These are phyloP conservation scores for Myotis yumanensis DNA, from an alignment of 2,113 vertebrate genomes.

Conservation along the genomic window DNA sequence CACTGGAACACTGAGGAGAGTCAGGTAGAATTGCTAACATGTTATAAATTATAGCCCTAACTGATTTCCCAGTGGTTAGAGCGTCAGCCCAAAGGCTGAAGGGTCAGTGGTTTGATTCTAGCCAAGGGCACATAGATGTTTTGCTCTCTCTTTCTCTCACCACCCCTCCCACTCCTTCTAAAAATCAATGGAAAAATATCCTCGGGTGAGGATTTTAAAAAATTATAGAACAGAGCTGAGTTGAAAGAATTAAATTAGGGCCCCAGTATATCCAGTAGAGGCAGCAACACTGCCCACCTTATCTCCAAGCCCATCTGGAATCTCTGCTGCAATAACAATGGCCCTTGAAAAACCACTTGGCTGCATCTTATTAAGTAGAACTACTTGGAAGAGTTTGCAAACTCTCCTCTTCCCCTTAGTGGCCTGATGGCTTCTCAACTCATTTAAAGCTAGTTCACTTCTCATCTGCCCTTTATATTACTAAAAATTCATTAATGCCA, in stretches of 20 bases:
- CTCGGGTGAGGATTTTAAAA: not conserved
- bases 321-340: not conserved
- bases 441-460: slow-evolving; percentile 72
- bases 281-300: not conserved
- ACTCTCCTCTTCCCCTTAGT: not conserved
- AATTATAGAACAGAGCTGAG: not conserved
- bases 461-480: slow-evolving; percentile 72
- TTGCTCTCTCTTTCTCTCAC: too few relatives aligned
- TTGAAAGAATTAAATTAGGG: not conserved
- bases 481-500: slow-evolving; percentile 79
- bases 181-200: too few relatives aligned
- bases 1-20: not conserved
- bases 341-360: not conserved
- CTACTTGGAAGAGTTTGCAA: not conserved
- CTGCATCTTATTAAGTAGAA: not conserved
- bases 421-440: slow-evolving; percentile 15
- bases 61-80: too few relatives aligned
- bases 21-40: not conserved
- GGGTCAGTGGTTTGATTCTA: too few relatives aligned
- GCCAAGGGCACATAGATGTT: too few relatives aligned
- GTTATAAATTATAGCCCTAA: not conserved
- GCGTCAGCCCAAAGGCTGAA: too few relatives aligned
- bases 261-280: not conserved
- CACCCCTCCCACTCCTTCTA: too few relatives aligned
- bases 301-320: not conserved